Percentiles rank a stretch among this genome's conserved stretches.
These are phyloP conservation scores for Drosophila funebris DNA, from an alignment of 1,140 invertebrate genomes.

Conservation along the genomic window DNA sequence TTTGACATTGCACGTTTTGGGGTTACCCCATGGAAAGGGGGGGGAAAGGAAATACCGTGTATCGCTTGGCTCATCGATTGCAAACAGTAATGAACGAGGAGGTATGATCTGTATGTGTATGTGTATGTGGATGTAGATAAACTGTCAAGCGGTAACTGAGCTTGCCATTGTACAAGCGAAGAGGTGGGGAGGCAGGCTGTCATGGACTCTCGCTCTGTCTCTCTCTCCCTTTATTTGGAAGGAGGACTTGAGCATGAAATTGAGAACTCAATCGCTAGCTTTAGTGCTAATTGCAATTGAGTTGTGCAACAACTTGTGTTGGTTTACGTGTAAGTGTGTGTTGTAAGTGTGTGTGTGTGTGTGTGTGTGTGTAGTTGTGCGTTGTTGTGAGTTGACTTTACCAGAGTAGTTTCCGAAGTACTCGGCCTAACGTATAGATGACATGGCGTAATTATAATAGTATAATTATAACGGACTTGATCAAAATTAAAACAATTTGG, in stretches of 20 bases:
- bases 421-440: no score
- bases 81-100: conserved; percentile 34
- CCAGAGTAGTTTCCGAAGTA: not conserved
- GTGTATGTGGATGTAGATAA: not conserved
- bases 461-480: no score
- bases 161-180: conserved; percentile 22
- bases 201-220: not conserved
- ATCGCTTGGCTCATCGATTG: conserved; percentile 49
- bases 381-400: not conserved
- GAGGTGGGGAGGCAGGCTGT: no score
- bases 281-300: conserved; percentile 56
- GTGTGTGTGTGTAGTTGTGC: conserved; percentile 3
- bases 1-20: conserved; percentile 70
- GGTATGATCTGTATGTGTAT: not conserved
- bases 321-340: not conserved
- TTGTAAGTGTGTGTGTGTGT: not conserved
- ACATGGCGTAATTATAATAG: no score
- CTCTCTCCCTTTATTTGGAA: not conserved
- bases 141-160: conserved; percentile 22
- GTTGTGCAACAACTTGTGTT: conserved; percentile 29
- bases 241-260: conserved; percentile 1
- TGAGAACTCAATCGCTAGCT: conserved; percentile 27
- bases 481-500: no score
- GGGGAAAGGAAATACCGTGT: not conserved
- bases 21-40: not conserved